Base-by-base conservation (phyloP, 1,140 invertebrate genomes). In the Pissodes strobi region DNA sequence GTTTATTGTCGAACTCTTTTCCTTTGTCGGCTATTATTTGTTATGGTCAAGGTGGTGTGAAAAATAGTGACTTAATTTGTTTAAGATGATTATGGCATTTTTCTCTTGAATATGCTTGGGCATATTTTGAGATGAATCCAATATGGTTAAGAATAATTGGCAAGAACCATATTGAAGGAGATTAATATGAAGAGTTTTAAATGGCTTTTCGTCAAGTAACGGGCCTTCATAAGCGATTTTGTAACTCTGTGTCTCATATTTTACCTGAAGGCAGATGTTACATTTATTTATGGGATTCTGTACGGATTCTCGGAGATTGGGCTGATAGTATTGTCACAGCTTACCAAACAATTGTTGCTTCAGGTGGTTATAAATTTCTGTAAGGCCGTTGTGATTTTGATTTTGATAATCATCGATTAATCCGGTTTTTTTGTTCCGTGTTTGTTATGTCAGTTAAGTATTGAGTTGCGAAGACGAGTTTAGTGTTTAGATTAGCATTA, bases 41-140 rank as follows among this genome's bases (percentile, higher is more conserved):
- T n/a, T 67, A 39, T 9, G 72, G 71, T 18, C 46, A 56, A 65
- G 66, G 25, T 70, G 66, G 22, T 66, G 41, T 9, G 45, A 52
- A 27, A 72, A 69, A 43, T 64, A 73, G 22, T 68, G 52, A 41
- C 53, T 63, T 12, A 74, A 34, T 57, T 66, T 66, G 9, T 57
- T 67, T 5, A 71, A 13, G 2, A 75, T 64, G 12, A n/a, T n/a
- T n/a, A n/a, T n/a, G n/a, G n/a, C n/a, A n/a, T n/a, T n/a, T n/a
- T n/a, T n/a, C n/a, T n/a, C n/a, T n/a, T n/a, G n/a, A n/a, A n/a
- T n/a, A n/a, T n/a, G n/a, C n/a, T 53, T 65, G 67, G 1, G 65
- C 65, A 41, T 64, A 73, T 63, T 68, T 72, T 13, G 72, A 73
- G 38, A 73, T 27, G 60, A 45, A 18, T 69, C 72, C n/a, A 74